Evolutionary conservation across 2,888 invertebrate genomes (phyloP), one percentile per base, ranked within the genome.

Genomic region (Dermolepida albohirtum): DNA sequence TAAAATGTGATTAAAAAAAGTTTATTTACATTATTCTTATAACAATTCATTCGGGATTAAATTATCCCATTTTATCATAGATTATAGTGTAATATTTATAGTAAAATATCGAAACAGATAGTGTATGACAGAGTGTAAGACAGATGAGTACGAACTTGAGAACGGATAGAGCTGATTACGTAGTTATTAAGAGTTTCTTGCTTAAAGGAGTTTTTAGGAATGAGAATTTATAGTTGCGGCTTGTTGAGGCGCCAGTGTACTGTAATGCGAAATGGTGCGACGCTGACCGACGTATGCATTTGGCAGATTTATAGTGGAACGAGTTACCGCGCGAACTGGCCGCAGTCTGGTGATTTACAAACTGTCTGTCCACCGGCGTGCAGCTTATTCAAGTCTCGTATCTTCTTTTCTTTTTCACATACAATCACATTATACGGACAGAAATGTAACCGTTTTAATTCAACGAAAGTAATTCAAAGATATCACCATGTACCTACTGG

Each of bases 231-330:
- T 75, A 73, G 76, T 74, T 74, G 74, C 70, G 75, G 75, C 72
- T 70, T 69, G 70, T 67, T 68, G 69, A 71, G 72, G 72, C 71
- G 68, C 71, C 71, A 67, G 70, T 69, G 71, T 66, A 70, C 69
- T 74, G 70, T 71, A 69, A 73, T 72, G 73, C 70, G 72, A 71
- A 72, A 74, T 70, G 72, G 70, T 73, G 74, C 76, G 75, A 75
- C 73, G 76, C 78, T 79, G 79, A 77, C 78, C 80, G 78, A 79
- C 80, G 79, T 78, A 73, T 81, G 81, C 76, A 76, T 75, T 72
- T 81, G 81, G 77, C 81, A 81, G 80, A 81, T 81, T 81, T 81
- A 81, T 78, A 74, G 75, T 73, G 71, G 71, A 52, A 75, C 76
- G 74, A 75, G 77, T 76, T 73, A 73, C 73, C 72, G 74, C 72